Evolutionary conservation across 2,113 vertebrate genomes (phyloP).

Genomic region (Sebastes fasciatus): DNA sequence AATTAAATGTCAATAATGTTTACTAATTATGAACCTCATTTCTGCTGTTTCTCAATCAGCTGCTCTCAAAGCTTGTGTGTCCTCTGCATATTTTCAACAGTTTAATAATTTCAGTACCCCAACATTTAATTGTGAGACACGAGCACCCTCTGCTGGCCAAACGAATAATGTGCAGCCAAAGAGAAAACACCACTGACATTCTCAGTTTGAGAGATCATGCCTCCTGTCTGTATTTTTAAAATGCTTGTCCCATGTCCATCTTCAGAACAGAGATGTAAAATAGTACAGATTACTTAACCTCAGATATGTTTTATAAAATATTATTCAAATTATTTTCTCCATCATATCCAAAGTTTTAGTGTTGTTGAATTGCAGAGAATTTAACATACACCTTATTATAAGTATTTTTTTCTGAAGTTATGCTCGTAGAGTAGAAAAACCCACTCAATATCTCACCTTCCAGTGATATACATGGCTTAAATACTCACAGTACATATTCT

Average conservation of each 20-base stretch:
- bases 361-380: background rate
- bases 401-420: background rate
- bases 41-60: background rate
- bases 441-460: background rate
- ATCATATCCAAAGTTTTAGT: background rate
- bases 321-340: background rate
- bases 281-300: background rate
- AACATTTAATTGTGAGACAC: constrained; percentile 39
- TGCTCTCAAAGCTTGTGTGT: background rate
- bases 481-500: background rate
- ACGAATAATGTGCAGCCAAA: constrained; percentile 20
- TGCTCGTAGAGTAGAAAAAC: background rate
- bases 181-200: background rate
- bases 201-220: background rate
- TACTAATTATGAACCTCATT: background rate
- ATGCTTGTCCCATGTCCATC: background rate
- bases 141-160: constrained; percentile 74
- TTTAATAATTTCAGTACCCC: background rate
- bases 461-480: background rate
- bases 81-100: fast-evolving
- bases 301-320: background rate
- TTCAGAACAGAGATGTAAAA: background rate
- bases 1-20: too few species aligned
- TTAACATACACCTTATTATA: background rate
- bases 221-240: background rate